A percentile compares a stretch with the other conserved stretches of the same genome.
Evolutionary conservation across 1,140 invertebrate genomes (phyloP).

Genomic region (Anthonomus grandis): DNA sequence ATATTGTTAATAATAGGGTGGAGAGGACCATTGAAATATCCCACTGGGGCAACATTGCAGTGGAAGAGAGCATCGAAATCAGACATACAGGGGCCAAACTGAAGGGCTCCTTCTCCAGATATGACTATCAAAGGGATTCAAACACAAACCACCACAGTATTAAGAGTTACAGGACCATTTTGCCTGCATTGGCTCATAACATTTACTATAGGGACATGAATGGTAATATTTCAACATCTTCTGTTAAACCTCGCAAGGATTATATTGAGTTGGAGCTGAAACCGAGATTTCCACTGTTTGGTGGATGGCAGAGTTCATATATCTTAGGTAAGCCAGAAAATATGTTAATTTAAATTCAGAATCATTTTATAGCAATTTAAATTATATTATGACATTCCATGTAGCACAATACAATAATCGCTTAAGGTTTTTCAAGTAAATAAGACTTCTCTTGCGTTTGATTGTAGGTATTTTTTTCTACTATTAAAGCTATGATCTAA

Average conservation of each 20-base stretch:
- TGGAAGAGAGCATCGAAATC: slow-evolving; percentile 92
- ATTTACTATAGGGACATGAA: slow-evolving; percentile 77
- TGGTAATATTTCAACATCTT: slow-evolving; percentile 98
- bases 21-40: slow-evolving; percentile 92
- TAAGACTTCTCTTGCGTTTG: too few relatives aligned
- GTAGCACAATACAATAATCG: too few relatives aligned
- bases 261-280: slow-evolving; percentile 92
- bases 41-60: slow-evolving; percentile 98
- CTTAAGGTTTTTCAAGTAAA: too few relatives aligned
- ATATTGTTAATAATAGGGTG: slow-evolving; percentile 49
- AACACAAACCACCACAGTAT: slow-evolving; percentile 82
- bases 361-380: too few relatives aligned
- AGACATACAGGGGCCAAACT: slow-evolving; percentile 88
- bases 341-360: too few relatives aligned
- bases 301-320: slow-evolving; percentile 98
- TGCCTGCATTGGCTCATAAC: slow-evolving; percentile 73
- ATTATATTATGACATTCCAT: too few relatives aligned
- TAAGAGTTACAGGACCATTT: slow-evolving; percentile 87
- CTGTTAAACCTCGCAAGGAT: slow-evolving; percentile 82
- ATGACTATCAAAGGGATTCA: slow-evolving; percentile 91
- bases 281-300: slow-evolving; percentile 96
- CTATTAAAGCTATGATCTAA: too few relatives aligned
- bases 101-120: slow-evolving; percentile 92
- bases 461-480: too few relatives aligned
- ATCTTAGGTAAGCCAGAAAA: slow-evolving; percentile 62